A percentile compares a stretch with the other conserved stretches of the same genome.
Evolutionary conservation across 2,797 vertebrate species (phyloP).

Genomic region (Clarias laeviceps): DNA sequence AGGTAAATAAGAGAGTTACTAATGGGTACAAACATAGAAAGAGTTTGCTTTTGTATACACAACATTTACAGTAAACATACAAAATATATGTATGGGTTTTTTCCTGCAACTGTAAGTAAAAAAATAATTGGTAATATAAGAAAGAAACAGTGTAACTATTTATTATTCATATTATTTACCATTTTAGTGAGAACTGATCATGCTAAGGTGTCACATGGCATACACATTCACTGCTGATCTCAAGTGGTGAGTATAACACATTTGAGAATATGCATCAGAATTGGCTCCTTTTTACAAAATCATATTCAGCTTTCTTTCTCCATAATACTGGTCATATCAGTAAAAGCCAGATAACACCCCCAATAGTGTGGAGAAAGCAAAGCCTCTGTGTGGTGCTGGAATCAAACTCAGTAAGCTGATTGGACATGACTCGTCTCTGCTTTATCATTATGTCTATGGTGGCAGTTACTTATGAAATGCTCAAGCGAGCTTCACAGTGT

Average conservation of each 20-base stretch:
- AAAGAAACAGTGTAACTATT: background rate
- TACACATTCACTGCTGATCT: slow-evolving; percentile 16
- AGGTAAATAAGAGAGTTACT: background rate
- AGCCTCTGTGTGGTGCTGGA: slow-evolving; percentile 18
- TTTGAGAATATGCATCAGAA: slow-evolving; percentile 54
- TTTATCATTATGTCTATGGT: slow-evolving; percentile 65
- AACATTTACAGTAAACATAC: background rate
- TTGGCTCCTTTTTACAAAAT: slow-evolving; percentile 36
- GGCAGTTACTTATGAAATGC: slow-evolving; percentile 50
- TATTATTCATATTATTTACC: background rate
- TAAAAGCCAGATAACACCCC: slow-evolving; percentile 51
- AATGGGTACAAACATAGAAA: background rate
- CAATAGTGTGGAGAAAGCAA: slow-evolving; percentile 23
- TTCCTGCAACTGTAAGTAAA: background rate
- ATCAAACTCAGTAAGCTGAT: slow-evolving; percentile 59
- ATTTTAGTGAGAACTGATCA: slow-evolving; percentile 28
- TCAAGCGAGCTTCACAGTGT: slow-evolving; percentile 61
- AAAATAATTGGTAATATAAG: background rate
- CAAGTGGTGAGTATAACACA: slow-evolving; percentile 47
- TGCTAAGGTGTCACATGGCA: slow-evolving; percentile 27
- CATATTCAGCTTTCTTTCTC: slow-evolving; percentile 46
- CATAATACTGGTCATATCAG: slow-evolving; percentile 41
- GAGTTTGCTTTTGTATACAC: background rate
- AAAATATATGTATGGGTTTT: background rate
- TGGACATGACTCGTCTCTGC: slow-evolving; percentile 62